A percentile compares a stretch with the other conserved stretches of the same genome.
Conservation (phyloP, 2,888 invertebrate species). For the Timema cristinae region DNA sequence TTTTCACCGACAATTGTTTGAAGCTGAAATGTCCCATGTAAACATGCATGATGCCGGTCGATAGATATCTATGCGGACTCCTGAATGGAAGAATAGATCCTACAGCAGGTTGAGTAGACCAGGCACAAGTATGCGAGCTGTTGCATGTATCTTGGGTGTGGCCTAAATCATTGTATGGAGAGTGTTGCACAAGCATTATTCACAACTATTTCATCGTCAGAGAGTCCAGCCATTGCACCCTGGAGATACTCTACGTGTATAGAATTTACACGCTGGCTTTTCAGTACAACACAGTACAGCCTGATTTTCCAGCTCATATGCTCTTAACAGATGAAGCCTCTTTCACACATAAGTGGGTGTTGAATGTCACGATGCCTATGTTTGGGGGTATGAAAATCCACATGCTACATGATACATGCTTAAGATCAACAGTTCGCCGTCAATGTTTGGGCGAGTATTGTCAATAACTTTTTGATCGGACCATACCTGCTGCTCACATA, state of each 20-base stretch:
- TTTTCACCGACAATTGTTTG: background rate
- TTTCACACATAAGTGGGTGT: background rate
- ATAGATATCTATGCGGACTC: background rate
- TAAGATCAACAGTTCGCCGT: too few relatives aligned
- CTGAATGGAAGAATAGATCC: background rate
- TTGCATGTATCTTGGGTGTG: background rate
- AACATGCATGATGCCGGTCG: background rate
- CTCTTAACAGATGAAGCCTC: background rate
- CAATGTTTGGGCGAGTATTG: too few relatives aligned
- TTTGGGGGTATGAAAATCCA: too few relatives aligned
- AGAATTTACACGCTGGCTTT: constrained; percentile 7
- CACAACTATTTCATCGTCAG: background rate
- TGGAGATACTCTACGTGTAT: background rate
- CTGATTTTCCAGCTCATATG: background rate
- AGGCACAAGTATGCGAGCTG: background rate
- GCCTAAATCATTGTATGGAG: background rate
- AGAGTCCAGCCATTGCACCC: background rate
- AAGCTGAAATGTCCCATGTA: background rate
- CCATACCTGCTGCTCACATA: too few relatives aligned
- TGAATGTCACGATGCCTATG: too few relatives aligned
- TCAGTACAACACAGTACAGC: background rate
- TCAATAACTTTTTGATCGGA: too few relatives aligned
- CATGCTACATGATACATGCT: too few relatives aligned
- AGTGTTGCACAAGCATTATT: background rate
- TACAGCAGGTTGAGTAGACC: background rate